A percentile compares a stretch with the other conserved stretches of the same genome.
Evolutionary conservation across 2,797 vertebrate species (phyloP).

Genomic region (Erithacus rubecula): DNA sequence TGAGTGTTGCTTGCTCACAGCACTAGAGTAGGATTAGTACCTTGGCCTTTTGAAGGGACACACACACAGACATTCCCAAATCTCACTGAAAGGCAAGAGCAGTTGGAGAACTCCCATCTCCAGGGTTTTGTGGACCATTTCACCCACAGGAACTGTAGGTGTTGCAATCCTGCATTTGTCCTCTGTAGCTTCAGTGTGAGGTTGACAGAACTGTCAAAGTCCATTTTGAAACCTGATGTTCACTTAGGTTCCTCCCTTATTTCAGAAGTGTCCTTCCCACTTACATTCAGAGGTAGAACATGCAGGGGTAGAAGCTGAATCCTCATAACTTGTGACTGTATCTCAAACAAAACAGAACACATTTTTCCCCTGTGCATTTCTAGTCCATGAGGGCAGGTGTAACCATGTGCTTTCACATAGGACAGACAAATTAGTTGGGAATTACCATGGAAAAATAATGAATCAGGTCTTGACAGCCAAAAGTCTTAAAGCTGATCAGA

Average conservation of each 20-base stretch:
- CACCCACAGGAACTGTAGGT: background rate
- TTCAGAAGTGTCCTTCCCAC: background rate
- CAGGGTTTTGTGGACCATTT: background rate
- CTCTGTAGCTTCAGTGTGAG: background rate
- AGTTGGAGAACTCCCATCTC: background rate
- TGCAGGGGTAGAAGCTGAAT: background rate
- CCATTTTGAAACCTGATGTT: background rate
- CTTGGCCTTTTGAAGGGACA: background rate
- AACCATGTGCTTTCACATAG: background rate
- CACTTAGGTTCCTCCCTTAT: background rate
- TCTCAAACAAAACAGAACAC: background rate
- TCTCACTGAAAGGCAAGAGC: background rate
- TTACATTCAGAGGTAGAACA: background rate
- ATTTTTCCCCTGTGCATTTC: background rate
- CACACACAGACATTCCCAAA: background rate
- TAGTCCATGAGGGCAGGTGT: background rate
- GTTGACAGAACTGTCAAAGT: background rate
- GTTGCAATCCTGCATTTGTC: background rate
- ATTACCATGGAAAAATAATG: background rate
- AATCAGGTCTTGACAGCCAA: background rate
- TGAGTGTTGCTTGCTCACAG: background rate
- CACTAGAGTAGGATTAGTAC: background rate
- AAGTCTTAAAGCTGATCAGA: slow-evolving; percentile 7
- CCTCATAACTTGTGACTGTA: background rate
- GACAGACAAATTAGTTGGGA: slow-evolving; percentile 6